A percentile compares a stretch with the other conserved stretches of the same genome.
Evolutionary conservation across 2,888 invertebrate genomes (phyloP).

Genomic region (Julus scanicus): DNA sequence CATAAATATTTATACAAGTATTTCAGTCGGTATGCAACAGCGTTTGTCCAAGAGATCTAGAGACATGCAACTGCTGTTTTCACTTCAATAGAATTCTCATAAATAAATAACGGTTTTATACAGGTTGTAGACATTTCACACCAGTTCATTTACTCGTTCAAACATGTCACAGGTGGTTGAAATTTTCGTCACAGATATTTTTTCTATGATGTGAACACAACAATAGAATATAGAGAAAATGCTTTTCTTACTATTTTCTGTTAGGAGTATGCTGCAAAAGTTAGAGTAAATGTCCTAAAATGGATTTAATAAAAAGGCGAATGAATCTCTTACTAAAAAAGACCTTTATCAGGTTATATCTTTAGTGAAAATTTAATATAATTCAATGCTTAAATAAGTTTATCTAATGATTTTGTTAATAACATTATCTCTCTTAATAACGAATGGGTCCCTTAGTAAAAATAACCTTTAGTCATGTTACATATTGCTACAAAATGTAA

Average conservation of each 20-base stretch:
- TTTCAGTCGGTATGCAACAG: background rate
- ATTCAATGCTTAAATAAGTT: too few relatives aligned
- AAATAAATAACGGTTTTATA: background rate
- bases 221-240: background rate
- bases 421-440: too few relatives aligned
- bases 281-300: background rate
- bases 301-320: background rate
- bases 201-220: background rate
- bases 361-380: too few relatives aligned
- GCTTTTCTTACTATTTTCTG: background rate
- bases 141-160: background rate
- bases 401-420: too few relatives aligned
- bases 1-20: background rate
- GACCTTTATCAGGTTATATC: too few relatives aligned
- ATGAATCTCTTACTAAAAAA: too few relatives aligned
- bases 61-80: background rate
- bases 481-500: too few relatives aligned
- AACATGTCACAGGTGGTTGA: background rate
- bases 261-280: background rate
- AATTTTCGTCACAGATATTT: background rate
- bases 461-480: too few relatives aligned
- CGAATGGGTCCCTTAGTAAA: too few relatives aligned
- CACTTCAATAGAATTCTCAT: background rate
- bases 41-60: background rate
- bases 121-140: conserved; percentile 27